Conservation (phyloP, 2,113 vertebrate species). For the Pseudolaguvia tuberculata region DNA sequence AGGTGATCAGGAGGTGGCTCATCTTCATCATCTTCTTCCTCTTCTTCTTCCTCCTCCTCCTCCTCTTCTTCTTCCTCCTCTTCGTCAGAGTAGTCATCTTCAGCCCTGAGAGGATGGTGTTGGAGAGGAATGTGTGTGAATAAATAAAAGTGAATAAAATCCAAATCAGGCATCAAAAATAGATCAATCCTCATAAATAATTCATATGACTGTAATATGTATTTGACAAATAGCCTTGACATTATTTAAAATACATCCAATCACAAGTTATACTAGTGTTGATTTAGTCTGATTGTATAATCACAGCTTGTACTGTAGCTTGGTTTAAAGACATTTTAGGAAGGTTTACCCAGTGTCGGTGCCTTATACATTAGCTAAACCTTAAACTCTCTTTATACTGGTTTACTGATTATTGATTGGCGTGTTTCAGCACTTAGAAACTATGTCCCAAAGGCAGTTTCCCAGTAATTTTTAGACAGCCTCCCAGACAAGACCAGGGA, state of each 20-base stretch:
- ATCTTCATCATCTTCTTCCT: conserved; percentile 74
- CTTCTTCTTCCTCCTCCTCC: conserved; percentile 82
- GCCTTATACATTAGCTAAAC: not conserved
- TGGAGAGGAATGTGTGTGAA: conserved; percentile 4
- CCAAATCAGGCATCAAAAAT: not conserved
- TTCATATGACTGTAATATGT: too few species aligned
- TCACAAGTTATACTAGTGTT: too few species aligned
- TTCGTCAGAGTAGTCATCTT: conserved; percentile 86
- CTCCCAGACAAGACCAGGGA: too few species aligned
- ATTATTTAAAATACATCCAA: too few species aligned
- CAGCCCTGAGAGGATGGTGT: conserved; percentile 73
- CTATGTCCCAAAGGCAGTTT: too few species aligned
- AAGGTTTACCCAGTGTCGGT: not conserved
- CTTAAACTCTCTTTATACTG: not conserved
- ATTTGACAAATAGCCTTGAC: too few species aligned
- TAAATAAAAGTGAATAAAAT: not conserved
- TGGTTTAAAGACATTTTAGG: not conserved
- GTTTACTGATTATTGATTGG: too few species aligned
- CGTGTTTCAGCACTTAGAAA: too few species aligned
- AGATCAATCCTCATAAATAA: not conserved
- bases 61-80: conserved; percentile 75
- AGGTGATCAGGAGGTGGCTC: conserved; percentile 41
- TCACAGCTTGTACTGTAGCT: not conserved
- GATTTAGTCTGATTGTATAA: not conserved
- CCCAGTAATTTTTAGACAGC: too few species aligned